These are phyloP conservation scores for Lepisosteus oculatus DNA, from an alignment of 2,113 vertebrate species.

Conservation along the genomic window DNA sequence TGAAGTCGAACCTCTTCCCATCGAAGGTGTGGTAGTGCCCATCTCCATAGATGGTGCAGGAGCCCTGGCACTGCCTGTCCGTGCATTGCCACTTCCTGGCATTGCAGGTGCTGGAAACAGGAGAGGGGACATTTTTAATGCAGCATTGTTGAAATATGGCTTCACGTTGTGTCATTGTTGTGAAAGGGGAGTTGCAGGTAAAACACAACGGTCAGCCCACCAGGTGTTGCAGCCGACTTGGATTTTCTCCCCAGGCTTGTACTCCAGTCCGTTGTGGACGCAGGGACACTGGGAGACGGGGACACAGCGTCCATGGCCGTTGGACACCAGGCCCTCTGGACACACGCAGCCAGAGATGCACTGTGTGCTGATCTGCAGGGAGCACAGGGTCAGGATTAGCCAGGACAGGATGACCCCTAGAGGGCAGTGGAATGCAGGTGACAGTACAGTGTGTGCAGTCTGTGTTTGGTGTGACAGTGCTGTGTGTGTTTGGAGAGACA, in stretches of 20 bases:
- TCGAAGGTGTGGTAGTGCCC: conserved; percentile 87
- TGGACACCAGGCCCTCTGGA: conserved; percentile 69
- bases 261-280: conserved; percentile 70
- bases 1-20: conserved; percentile 74
- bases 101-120: conserved; percentile 65
- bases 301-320: conserved; percentile 70
- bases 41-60: conserved; percentile 81
- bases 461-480: neutral
- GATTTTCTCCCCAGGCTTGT: conserved; percentile 69
- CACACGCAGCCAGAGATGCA: conserved; percentile 83
- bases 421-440: neutral
- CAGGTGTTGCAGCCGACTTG: conserved; percentile 81
- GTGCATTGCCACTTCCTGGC: conserved; percentile 77
- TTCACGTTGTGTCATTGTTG: too few species aligned
- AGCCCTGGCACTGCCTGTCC: conserved; percentile 64
- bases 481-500: too few species aligned
- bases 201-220: conserved; percentile 42
- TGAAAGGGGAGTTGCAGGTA: neutral
- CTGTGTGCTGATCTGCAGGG: conserved; percentile 67
- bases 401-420: neutral
- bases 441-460: too few species aligned
- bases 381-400: neutral
- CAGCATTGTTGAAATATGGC: too few species aligned
- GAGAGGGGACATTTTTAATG: neutral
- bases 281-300: conserved; percentile 72